Evolutionary conservation across 2,888 invertebrate species (phyloP), one percentile per base, ranked within the genome.

Genomic region (Tanypteryx hageni): DNA sequence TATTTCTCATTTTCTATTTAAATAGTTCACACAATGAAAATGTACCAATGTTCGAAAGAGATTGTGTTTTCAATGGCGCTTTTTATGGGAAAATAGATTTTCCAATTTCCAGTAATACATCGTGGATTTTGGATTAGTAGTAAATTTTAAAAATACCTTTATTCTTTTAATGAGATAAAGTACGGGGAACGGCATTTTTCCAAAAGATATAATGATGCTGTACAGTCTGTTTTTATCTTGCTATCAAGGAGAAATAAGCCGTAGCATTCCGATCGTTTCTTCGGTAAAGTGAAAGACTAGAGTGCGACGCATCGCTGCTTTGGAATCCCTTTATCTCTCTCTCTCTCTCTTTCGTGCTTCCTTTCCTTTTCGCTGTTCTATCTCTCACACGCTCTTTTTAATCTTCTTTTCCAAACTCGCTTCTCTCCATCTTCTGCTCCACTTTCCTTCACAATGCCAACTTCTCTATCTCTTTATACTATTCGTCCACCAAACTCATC

Each of bases 291-390:
- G 83, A 83, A 83, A 56, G 83, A 83, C 83, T 44, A 83, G 56
- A 83, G n/a, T 83, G 83, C 83, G 83, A 83, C 83, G 57, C 57
- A 83, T 57, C 83, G 83, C 83, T 83, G 83, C 83, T 56, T 18
- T 83, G 83, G 56, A 83, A 57, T 27, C 57, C 57, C 83, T 18
- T 83, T 44, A 57, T 56, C 44, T 44, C 83, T 57, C 44, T 83
- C 83, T 57, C 44, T 83, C 83, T 56, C 83, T 57, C 83, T n/a
- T 44, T 44, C 44, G 44, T 18, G 18, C 10, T 57, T 18, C 83
- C 83, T 0, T 27, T 56, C 44, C 22, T 14, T 82, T 56, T 18
- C 82, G 44, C 56, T 18, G 8, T 44, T 57, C 18, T 10, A n/a
- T 83, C 83, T n/a, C 57, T n/a, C 83, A 83, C 83, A 83, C 57